Base-by-base conservation (phyloP, 2,797 vertebrate genomes). In the Petrocephalus schoutedeni region DNA sequence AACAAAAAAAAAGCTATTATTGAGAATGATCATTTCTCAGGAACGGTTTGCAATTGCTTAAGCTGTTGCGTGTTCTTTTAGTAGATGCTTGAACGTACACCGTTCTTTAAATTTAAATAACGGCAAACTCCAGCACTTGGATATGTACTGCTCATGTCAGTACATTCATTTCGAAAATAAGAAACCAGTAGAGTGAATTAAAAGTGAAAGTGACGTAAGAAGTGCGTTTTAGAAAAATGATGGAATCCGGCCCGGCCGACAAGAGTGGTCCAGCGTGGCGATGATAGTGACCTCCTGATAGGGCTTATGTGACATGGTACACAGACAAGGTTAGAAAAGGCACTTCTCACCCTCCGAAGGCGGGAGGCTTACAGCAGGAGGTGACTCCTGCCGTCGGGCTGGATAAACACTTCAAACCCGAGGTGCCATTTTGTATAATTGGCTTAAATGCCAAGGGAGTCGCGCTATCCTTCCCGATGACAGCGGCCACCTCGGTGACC, bases 361-460 rank as follows among this genome's bases (percentile, higher is more conserved):
- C 2, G 7, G 32, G 36, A 16, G n/a, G 36, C 71, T 77, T 77
- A 77, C 41, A 49, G 36, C 41, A 7, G 71, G 36, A 77, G 21
- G 10, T 57, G 82, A 57, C 12, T 56, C 56, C 12, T 53, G 82
- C 82, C 8, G 12, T 56, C 16, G 82, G 82, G 12, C 82, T 85
- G 49, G 49, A 85, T 54, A 85, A 85, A 85, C 53, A 28, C 82
- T 54, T 56, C 82, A 28, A 57, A 58, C 53, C 14, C 12, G 19
- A 86, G 84, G 56, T 36, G 84, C 53, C 28, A 86, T 57, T 58
- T 58, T 86, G 84, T 86, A 56, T 56, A 57, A 58, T 58, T 57
- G 56, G 32, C 53, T 86, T 58, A 86, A 36, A 57, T 41, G 56
- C 54, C 56, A 23, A 59, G 84, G 84, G 56, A 59, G 32, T 14